Evolutionary conservation across 2,888 invertebrate species (phyloP).

Genomic region (Euphydryas editha): DNA sequence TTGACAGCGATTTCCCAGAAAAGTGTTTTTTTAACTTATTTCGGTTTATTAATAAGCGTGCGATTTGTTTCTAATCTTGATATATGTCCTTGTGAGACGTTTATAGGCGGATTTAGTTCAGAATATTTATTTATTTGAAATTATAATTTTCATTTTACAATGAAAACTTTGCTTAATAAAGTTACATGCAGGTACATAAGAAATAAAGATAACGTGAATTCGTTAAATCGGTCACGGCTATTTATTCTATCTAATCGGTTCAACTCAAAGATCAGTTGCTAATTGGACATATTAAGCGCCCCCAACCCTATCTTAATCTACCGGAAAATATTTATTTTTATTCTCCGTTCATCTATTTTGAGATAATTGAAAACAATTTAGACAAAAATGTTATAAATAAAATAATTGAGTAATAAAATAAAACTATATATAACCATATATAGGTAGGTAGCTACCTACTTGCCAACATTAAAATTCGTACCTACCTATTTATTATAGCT

Average conservation of each 20-base stretch:
- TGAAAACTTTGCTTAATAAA: background rate
- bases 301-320: background rate
- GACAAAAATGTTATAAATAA: background rate
- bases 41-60: no score
- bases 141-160: background rate
- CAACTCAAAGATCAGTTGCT: constrained; percentile 33
- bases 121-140: no score
- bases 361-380: background rate
- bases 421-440: no score
- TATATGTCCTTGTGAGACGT: no score
- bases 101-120: no score
- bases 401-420: no score
- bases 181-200: background rate
- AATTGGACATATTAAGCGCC: constrained; percentile 21
- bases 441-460: no score
- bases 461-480: no score
- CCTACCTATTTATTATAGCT: no score
- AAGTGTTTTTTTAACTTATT: no score
- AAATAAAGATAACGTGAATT: constrained; percentile 6
- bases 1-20: no score
- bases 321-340: background rate
- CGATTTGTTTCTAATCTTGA: no score
- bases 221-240: constrained; percentile 16
- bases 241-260: constrained; percentile 28
- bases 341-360: background rate